Base-by-base conservation (phyloP, 1,140 invertebrate species). In the Zelostemma sp. region DNA sequence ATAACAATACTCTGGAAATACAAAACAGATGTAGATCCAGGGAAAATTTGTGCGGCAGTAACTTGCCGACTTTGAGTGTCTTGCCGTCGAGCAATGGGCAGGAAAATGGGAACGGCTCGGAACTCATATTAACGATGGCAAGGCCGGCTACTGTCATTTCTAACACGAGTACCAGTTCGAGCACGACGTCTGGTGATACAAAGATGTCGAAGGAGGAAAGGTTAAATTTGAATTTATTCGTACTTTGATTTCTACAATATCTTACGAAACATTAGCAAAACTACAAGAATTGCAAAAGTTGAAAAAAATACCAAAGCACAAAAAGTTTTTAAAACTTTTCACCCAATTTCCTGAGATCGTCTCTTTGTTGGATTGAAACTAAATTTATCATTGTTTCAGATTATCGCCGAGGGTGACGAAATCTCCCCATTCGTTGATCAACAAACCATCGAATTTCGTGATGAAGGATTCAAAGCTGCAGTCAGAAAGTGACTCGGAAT, bases 91-190 rank as follows among this genome's bases (percentile, higher is more conserved):
- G 33, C 12, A 83, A 80, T 53, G 73, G 77, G 0, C 79, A 85
- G 17, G 83, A 85, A 55, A 83, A 85, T 65, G 82, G 80, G 4
- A 85, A 83, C 19, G 79, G 76, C 0, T 84, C 87, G 1, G 90
- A 92, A 76, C 89, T 92, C 17, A 91, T 93, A 72, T 86, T 92
- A 31, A 92, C 91, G 4, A 89, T 89, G 83, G 91, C 91, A 1
- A 85, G 90, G 47, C 91, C 91, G 11, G 91, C 90, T 1, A 91
- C 90, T 4, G 91, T 92, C 3, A 91, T 91, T 61, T 91, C 90
- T 0, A 91, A 91, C 68, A 85, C 88, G 1, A 90, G 88, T 66
- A 88, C 89, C 1, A 88, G 89, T 1, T 90, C 90, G 5, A 88
- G 86, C 73, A 89, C 90, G 6, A 86, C 88, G 8, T 86, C 86